Percentiles rank a stretch among this genome's conserved stretches.
Evolutionary conservation across 1,140 invertebrate species (phyloP).

Genomic region (Conopomorpha cramerella): DNA sequence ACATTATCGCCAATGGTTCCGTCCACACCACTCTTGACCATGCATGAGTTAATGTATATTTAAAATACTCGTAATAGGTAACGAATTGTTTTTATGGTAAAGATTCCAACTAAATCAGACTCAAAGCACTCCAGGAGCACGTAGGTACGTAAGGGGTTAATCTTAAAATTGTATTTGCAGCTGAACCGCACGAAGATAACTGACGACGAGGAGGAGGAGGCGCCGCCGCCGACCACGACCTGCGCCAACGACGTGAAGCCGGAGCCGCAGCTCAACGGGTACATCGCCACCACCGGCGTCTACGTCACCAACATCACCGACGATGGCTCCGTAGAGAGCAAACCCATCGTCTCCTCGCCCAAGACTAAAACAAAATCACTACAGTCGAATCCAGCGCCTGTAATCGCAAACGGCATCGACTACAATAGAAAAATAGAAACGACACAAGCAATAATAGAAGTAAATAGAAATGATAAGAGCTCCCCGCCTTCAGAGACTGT

Average conservation of each 20-base stretch:
- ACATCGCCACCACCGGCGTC: slow-evolving; percentile 74
- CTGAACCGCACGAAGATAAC: slow-evolving; percentile 68
- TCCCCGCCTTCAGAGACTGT: no score
- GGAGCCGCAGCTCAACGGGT: slow-evolving; percentile 72
- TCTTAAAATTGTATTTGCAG: no score
- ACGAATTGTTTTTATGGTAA: no score
- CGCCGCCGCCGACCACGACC: no score
- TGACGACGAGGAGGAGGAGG: no score
- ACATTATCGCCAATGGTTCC: no score
- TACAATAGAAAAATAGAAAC: slow-evolving; percentile 24
- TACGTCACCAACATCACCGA: slow-evolving; percentile 78
- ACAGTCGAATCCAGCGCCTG: slow-evolving; percentile 36
- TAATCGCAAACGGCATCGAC: slow-evolving; percentile 40
- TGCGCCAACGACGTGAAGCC: slow-evolving; percentile 45
- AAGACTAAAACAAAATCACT: slow-evolving; percentile 39
- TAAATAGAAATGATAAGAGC: slow-evolving; percentile 42
- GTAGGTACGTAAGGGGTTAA: no score
- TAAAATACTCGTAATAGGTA: no score
- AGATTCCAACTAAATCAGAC: no score
- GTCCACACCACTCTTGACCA: no score
- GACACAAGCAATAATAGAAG: slow-evolving; percentile 25
- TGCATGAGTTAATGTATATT: no score
- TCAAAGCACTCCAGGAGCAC: no score
- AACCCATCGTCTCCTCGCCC: slow-evolving; percentile 56
- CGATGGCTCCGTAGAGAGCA: slow-evolving; percentile 64